Base-by-base conservation (phyloP, 2,113 vertebrate genomes). In the Saccopteryx leptura region DNA sequence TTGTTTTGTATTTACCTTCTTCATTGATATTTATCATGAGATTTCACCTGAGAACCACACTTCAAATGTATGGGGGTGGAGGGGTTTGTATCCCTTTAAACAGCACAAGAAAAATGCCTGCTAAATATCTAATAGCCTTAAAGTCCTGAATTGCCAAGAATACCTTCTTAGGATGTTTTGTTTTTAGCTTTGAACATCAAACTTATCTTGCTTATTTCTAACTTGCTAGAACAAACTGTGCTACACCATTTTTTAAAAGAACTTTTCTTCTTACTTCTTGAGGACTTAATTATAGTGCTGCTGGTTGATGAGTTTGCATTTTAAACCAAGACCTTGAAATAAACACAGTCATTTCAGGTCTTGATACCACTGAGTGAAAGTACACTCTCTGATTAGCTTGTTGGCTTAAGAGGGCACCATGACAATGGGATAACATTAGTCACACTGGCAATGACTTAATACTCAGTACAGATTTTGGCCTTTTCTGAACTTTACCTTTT, bases 321-420 rank as follows among this genome's bases (percentile, higher is more conserved):
- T 81, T 72, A 96, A 97, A 97, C 89, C 72, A 81, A 92, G 95
- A 96, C 97, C 92, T 87, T 92, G 95, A 97, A 96, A 96, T 95
- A 97, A 97, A 97, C 82, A 95, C 93, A 93, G 96, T 90, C 90
- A 39, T 92, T 94, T 94, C 71, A 76, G 94, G 68, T 90, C 88
- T 93, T 80, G 69, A 76, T 72, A 93, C 54, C 89, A 52, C 61
- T 0, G 76, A 96, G 39, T 84, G 84, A 93, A 93, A 88, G 90
- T 72, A 12, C 72, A 75, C 92, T 94, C 50, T 79, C 84, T 88
- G 80, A 93, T 96, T 61, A 96, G 39, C 46, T 80, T 88, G 46
- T 68, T 1, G 5, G 28, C 92, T 74, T 56, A 13, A 23, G 69
- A 33, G 52, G 8, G 1, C 18, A 33, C 48, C n/a, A 52, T 46